A percentile compares a stretch with the other conserved stretches of the same genome.
phyloP scores from a whole-genome alignment of 2,113 vertebrate genomes.

The Toxotes chatareus region DNA sequence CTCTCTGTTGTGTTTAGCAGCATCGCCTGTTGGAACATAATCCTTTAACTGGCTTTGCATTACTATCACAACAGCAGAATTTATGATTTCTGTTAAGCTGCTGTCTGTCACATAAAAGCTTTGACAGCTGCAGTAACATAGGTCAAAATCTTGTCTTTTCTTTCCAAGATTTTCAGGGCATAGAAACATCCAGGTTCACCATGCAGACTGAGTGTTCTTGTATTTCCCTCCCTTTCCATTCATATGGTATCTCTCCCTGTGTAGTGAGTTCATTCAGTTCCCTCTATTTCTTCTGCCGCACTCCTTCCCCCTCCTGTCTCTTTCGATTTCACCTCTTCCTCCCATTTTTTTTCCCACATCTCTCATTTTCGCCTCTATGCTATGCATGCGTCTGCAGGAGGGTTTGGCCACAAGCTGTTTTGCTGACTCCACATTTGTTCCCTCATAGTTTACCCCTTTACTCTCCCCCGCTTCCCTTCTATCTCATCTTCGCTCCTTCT shows the following conservation, averaged over 20 bases:
- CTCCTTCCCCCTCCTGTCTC: conserved; percentile 20
- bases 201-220: not conserved
- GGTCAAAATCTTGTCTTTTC: not conserved
- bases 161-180: not conserved
- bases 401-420: conserved; percentile 57
- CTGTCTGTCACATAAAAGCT: conserved; percentile 37
- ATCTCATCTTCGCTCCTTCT: conserved; percentile 25
- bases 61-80: conserved; percentile 52
- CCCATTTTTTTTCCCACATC: conserved; percentile 10
- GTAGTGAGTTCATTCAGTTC: not conserved
- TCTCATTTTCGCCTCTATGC: conserved; percentile 39
- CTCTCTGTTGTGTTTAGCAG: conserved; percentile 34
- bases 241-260: not conserved
- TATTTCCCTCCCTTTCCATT: conserved; percentile 1
- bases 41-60: conserved; percentile 69
- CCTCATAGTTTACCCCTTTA: conserved; percentile 46
- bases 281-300: conserved; percentile 1
- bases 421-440: conserved; percentile 70
- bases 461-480: conserved; percentile 24
- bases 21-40: conserved; percentile 54
- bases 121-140: conserved; percentile 12
- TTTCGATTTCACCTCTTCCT: conserved; percentile 35
- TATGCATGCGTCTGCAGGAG: conserved; percentile 41
- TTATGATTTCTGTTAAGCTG: conserved; percentile 55
- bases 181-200: conserved; percentile 15